Evolutionary conservation across 2,888 invertebrate species (phyloP), one percentile per base, ranked within the genome.

Genomic region (Cheilosia soror): DNA sequence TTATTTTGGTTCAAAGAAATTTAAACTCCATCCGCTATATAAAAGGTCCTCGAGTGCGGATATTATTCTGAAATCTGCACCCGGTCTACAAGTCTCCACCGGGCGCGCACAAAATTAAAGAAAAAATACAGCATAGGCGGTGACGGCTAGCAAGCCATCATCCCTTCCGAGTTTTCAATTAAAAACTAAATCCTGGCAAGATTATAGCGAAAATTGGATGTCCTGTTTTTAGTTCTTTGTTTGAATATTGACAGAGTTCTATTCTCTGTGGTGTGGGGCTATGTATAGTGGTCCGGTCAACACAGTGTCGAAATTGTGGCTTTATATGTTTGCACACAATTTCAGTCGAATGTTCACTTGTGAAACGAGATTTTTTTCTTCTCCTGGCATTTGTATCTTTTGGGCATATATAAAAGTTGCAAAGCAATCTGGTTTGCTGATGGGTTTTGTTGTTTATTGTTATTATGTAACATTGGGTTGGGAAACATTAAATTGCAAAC

Each of bases 261-360:
- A 11, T 4, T 51, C 13, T 15, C 27, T 55, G 4, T 4, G n/a
- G 1, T 6, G 31, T 4, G 33, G 33, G 5, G 31, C 4, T 6
- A 5, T 6, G 2, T 11, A 37, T 25, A 51, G 31, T 20, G 15
- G 6, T 47, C 25, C 37, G 55, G 68, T 55, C 68, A 42, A 53
- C 66, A 68, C 68, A 68, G 15, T 68, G 40, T 40, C 42, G 31
- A 68, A 68, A 68, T 68, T 68, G 68, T 44, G 55, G 68, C 55
- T 68, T 44, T 68, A n/a, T 40, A 42, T 68, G 68, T 68, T 68
- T 68, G 55, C 29, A 6, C 40, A 55, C 53, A 66, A 53, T 53
- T 66, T 66, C 31, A 20, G 55, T 25, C 27, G 29, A 15, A 27
- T 15, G 31, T 31, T 7, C 20, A 20, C 29, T 65, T 33, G 47